Base-by-base conservation (phyloP, 2,113 vertebrate genomes). In the Chelonoidis abingdonii region DNA sequence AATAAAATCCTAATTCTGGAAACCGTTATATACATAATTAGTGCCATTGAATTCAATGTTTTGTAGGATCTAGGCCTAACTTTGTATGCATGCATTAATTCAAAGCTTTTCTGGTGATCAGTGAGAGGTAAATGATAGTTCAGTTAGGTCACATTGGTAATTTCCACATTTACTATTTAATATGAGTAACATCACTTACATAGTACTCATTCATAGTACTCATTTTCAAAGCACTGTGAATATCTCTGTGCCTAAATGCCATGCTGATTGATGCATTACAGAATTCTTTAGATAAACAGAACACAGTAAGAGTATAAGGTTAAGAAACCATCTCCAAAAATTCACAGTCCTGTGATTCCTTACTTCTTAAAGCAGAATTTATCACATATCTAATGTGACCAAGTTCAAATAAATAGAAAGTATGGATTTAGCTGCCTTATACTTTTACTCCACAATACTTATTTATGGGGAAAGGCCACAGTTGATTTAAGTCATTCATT, bases 91-190 rank as follows among this genome's bases (percentile, higher is more conserved):
- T 27, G 17, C 78, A 57, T 8, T 84, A 86, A 38, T 54, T 2
- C 0, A 14, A 27, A 76, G 13, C 22, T 10, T 44, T 76, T 76
- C 12, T 44, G 41, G 41, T n/a, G 8, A n/a, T 69, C 65, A 47
- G 44, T 29, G 41, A 78, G 44, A 86, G 41, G 16, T n/a, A 27
- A 78, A 54, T 80, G 89, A 83, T 35, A 90, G 65, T 52, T 92
- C 13, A 3, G 5, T 81, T 95, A 72, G 35, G n/a, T 38, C 65
- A 24, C 13, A 24, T 57, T 85, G 16, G 44, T 54, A n/a, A 21
- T 90, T 93, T 93, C 91, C 65, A 83, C 88, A 84, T 50, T 25
- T 79, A 9, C 11, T 91, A 11, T 88, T 93, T 78, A 87, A 49
- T 22, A 38, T 56, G 13, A 22, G 47, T 13, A 88, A 72, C 9